Conservation (phyloP, 2,113 vertebrate species). For the Zeus faber region DNA sequence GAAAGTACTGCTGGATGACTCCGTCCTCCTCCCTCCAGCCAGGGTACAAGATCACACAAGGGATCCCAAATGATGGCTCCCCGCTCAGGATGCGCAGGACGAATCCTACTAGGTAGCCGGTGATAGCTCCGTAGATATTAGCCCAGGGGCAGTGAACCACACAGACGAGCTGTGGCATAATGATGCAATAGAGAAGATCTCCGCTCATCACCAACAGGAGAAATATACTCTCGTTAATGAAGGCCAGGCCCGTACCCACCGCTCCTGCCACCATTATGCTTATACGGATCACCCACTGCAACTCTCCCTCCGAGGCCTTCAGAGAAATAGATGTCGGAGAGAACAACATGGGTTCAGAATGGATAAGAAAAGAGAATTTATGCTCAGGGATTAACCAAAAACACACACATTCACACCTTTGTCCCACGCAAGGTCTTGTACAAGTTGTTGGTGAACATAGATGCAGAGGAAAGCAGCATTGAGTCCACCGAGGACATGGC, state of each 20-base stretch:
- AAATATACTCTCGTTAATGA: slow-evolving; percentile 67
- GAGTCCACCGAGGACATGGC: slow-evolving; percentile 62
- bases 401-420: slow-evolving; percentile 54
- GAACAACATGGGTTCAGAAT: too few relatives aligned
- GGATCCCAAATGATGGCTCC: slow-evolving; percentile 36
- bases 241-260: slow-evolving; percentile 65
- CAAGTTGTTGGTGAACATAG: slow-evolving; percentile 60
- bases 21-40: slow-evolving; percentile 41
- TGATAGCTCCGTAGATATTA: slow-evolving; percentile 69
- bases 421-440: slow-evolving; percentile 74
- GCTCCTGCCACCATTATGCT: slow-evolving; percentile 71
- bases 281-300: slow-evolving; percentile 69
- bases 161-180: slow-evolving; percentile 70
- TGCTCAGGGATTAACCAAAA: too few relatives aligned
- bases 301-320: slow-evolving; percentile 74
- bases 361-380: too few relatives aligned
- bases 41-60: slow-evolving; percentile 37
- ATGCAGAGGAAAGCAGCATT: slow-evolving; percentile 53
- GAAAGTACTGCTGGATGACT: slow-evolving; percentile 40
- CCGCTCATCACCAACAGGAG: slow-evolving; percentile 73
- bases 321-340: too few relatives aligned
- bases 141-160: slow-evolving; percentile 53
- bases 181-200: slow-evolving; percentile 72
- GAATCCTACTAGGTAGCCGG: slow-evolving; percentile 35
- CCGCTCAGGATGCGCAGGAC: slow-evolving; percentile 41